Evolutionary conservation across 2,888 invertebrate genomes (phyloP).

Genomic region (Bugula neritina): DNA sequence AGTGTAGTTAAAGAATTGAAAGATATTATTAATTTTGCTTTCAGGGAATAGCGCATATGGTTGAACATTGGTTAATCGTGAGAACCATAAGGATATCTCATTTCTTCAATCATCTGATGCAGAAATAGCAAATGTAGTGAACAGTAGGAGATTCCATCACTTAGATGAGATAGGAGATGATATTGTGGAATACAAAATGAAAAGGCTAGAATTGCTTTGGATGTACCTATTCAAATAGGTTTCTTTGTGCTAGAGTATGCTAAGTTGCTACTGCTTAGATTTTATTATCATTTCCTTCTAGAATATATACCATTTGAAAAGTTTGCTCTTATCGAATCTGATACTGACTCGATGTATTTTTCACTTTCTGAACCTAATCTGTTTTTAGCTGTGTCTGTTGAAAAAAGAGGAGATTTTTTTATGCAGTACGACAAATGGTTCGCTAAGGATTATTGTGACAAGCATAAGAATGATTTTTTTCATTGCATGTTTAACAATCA

Average conservation of each 20-base stretch:
- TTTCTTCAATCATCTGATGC: not conserved
- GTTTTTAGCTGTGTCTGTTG: not conserved
- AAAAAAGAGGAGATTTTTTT: not conserved
- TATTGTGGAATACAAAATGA: constrained; percentile 18
- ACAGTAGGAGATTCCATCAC: not conserved
- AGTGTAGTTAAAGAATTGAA: too few species aligned
- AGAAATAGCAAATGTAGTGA: not conserved
- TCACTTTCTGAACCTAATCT: constrained; percentile 16
- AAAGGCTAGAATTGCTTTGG: not conserved
- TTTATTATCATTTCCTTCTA: constrained; percentile 28
- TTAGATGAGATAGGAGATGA: constrained; percentile 24
- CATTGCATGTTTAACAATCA: not conserved
- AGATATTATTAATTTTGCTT: too few species aligned
- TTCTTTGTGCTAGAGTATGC: constrained; percentile 29
- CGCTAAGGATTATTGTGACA: not conserved
- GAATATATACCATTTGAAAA: constrained; percentile 4
- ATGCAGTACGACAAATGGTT: constrained; percentile 6
- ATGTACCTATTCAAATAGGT: constrained; percentile 28
- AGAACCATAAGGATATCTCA: constrained; percentile 5
- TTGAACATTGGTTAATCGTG: constrained; percentile 24
- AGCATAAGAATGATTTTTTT: constrained; percentile 15
- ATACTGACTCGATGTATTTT: constrained; percentile 27
- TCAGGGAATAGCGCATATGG: constrained; percentile 28
- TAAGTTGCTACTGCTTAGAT: constrained; percentile 27
- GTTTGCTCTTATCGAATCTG: constrained; percentile 23